Conservation (phyloP, 2,113 vertebrate genomes). For the Perca schrenkii region DNA sequence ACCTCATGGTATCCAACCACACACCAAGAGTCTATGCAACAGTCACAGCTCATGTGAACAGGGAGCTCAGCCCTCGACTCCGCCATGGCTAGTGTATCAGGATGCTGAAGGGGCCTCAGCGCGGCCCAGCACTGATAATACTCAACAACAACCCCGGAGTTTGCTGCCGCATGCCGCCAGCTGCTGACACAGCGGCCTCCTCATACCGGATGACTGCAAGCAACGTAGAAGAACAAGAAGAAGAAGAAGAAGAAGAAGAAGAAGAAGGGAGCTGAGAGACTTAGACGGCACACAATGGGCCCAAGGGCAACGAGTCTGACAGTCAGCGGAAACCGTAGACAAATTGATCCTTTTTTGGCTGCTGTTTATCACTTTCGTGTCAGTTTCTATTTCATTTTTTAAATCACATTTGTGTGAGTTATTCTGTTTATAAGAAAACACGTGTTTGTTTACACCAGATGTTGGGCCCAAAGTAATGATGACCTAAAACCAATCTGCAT, state of each 20-base stretch:
- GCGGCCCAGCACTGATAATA: constrained; percentile 75
- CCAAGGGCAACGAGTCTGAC: constrained; percentile 81
- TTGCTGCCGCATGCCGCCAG: constrained; percentile 80
- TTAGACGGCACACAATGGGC: constrained; percentile 78
- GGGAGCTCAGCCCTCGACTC: constrained; percentile 65
- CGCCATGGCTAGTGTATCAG: constrained; percentile 62
- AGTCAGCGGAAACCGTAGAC: constrained; percentile 75
- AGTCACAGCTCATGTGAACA: constrained; percentile 97
- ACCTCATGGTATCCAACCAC: constrained; percentile 98
- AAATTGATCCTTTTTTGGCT: constrained; percentile 85
- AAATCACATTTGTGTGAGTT: constrained; percentile 70
- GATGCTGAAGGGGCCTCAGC: constrained; percentile 73
- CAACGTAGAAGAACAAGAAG: constrained; percentile 63
- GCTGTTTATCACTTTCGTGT: constrained; percentile 78
- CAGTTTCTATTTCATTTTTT: constrained; percentile 75
- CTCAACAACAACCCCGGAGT: constrained; percentile 85
- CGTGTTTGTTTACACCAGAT: constrained; percentile 68
- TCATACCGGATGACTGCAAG: constrained; percentile 71
- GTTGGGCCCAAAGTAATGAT: constrained; percentile 42
- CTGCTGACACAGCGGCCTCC: constrained; percentile 85
- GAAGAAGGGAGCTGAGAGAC: constrained; percentile 65
- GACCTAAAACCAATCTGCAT: constrained; percentile 41
- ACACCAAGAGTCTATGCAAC: constrained; percentile 99
- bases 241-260: constrained; percentile 18
- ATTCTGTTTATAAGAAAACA: constrained; percentile 70